Percentiles rank a stretch among this genome's conserved stretches.
These are phyloP conservation scores for Xestia sexstrigata DNA, from an alignment of 2,888 invertebrate genomes.

Conservation along the genomic window DNA sequence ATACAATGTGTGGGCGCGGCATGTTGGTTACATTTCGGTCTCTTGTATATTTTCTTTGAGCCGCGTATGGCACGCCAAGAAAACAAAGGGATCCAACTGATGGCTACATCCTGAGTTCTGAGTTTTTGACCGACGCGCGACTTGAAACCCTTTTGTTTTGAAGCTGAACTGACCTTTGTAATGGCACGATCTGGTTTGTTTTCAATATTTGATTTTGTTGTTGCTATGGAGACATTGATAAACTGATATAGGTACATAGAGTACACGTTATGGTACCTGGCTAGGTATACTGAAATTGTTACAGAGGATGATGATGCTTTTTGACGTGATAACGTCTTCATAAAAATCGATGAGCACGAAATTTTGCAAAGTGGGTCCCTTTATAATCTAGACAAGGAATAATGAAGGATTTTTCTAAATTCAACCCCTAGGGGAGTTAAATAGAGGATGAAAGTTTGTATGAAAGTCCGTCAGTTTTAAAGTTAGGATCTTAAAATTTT, in stretches of 20 bases:
- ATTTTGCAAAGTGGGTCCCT: no score
- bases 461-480: no score
- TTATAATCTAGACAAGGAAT: no score
- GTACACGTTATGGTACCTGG: neutral
- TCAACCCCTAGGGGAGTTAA: no score
- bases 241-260: neutral
- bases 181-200: constrained; percentile 37
- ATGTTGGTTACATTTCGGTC: constrained; percentile 84
- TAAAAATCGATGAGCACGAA: no score
- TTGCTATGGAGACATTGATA: neutral
- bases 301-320: neutral
- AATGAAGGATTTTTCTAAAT: no score
- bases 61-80: constrained; percentile 80
- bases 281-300: neutral
- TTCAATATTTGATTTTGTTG: constrained; percentile 1
- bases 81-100: constrained; percentile 83
- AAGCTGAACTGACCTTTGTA: constrained; percentile 55
- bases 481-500: no score
- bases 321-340: no score
- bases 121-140: constrained; percentile 67
- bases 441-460: no score
- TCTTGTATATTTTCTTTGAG: constrained; percentile 87
- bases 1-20: constrained; percentile 79
- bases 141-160: constrained; percentile 73
- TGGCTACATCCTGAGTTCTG: constrained; percentile 77